Base-by-base conservation (phyloP, 2,113 vertebrate genomes). In the Ploceus nigricollis region DNA sequence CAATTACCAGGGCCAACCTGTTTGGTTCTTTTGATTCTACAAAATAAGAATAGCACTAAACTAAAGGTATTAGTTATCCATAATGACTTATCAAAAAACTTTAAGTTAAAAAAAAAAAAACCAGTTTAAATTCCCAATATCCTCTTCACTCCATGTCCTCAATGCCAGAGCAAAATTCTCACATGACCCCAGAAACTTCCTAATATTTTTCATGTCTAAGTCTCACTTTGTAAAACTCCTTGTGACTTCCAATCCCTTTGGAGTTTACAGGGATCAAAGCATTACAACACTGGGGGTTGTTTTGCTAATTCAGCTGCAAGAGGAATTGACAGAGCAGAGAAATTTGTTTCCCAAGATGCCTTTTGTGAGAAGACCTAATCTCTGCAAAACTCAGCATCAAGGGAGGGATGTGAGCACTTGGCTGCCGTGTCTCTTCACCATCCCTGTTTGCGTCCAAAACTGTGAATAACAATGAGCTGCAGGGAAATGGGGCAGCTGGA, bases 101-200 rank as follows among this genome's bases (percentile, higher is more conserved):
- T 10, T 13, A 10, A 7, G 1, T 11, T 16, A 48, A 15, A 66
- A 48, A 47, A n/a, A 75, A 37, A 42, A 18, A 35, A 14, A 35
- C 1, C 12, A 28, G n/a, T 58, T 76, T 23, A 20, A 58, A 78
- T 39, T 87, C 10, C 5, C 17, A 40, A 7, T 25, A 20, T 51
- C 6, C 6, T 56, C 15, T 50, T 64, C 2, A 0, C 11, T 3
- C 21, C 6, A 2, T 8, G 19, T 28, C 12, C 19, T 45, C 19
- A 48, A 13, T 25, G 14, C 6, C 25, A 16, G 11, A 4, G 12
- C 25, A 80, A 76, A 85, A 80, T 30, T 3, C 5, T 69, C 20
- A 28, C 1, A 2, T 5, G 28, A 37, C 8, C 14, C 13, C 22
- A 12, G 28, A 77, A 82, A 66, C 9, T 19, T 50, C 8, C 6